These are phyloP conservation scores for Bufo gargarizans DNA, from an alignment of 2,113 vertebrate genomes.

Conservation along the genomic window DNA sequence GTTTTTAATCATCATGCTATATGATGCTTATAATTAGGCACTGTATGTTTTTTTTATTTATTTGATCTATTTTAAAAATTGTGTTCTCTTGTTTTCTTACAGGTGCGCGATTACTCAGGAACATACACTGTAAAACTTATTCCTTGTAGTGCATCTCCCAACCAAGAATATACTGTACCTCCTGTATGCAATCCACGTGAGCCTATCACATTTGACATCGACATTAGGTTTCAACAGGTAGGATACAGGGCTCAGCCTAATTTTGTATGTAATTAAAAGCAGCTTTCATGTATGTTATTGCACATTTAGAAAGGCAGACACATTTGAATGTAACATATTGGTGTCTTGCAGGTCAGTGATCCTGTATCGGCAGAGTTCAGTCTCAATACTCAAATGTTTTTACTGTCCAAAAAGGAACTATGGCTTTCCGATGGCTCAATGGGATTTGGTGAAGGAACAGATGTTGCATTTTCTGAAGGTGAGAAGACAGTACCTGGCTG, in stretches of 20 bases:
- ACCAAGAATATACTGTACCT: constrained; percentile 73
- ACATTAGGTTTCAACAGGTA: constrained; percentile 87
- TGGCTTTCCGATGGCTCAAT: constrained; percentile 83
- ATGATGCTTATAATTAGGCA: background rate
- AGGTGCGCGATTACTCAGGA: constrained; percentile 80
- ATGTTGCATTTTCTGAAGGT: constrained; percentile 82
- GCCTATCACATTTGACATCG: constrained; percentile 77
- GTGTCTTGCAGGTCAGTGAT: constrained; percentile 76
- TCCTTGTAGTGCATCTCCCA: constrained; percentile 73
- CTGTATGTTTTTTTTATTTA: background rate
- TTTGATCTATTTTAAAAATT: background rate
- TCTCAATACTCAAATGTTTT: constrained; percentile 83
- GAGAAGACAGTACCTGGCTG: constrained; percentile 17
- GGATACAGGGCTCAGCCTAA: background rate
- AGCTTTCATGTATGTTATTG: background rate
- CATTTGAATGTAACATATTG: background rate
- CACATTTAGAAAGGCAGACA: background rate
- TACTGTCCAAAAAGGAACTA: constrained; percentile 79
- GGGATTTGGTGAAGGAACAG: constrained; percentile 81
- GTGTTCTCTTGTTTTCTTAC: background rate
- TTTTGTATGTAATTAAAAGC: background rate
- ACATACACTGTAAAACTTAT: constrained; percentile 76
- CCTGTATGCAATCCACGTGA: constrained; percentile 78
- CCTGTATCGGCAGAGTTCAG: constrained; percentile 83
- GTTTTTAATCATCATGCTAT: background rate